Evolutionary conservation across 2,113 vertebrate genomes (phyloP), one percentile per base, ranked within the genome.

Genomic region (Semnopithecus entellus): DNA sequence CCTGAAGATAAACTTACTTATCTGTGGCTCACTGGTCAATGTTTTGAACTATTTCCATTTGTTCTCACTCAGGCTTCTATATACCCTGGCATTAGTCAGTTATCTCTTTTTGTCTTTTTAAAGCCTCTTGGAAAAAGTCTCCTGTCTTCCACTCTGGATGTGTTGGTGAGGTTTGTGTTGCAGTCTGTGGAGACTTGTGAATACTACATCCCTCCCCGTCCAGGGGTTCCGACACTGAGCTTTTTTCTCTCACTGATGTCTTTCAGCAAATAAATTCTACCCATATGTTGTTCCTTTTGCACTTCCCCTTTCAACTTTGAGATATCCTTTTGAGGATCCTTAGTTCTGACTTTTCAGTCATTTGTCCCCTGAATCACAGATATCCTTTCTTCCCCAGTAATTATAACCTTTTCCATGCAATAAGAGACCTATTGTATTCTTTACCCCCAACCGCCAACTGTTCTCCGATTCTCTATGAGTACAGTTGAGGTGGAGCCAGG

Each of bases 11-110:
- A 32, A 35, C 8, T 17, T 35, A 32, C 14, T 70, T 89, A 3
- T 75, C 40, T 68, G 14, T 30, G 27, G 27, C 11, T 81, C 35
- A n/a, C 8, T 59, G 18, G 61, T 90, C 48, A 61, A 1, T 40
- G 20, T 91, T 96, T 80, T 27, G 57, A 87, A 20, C 17, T 61
- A 17, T 57, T 93, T 90, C 50, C 50, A 25, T 48, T 64, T 76
- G 43, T 75, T 94, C 45, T 81, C 18, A 55, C 1, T 25, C 8
- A 40, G 55, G 22, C 25, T 64, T 81, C 66, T 90, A 7, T 7
- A n/a, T 38, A 59, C 30, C 88, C 20, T 76, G 32, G 22, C 43
- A 64, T 59, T 75, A 66, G 38, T 48, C 17, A 2, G 3, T 70
- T 52, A 30, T 68, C 32, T 61, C 48, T 68, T 45, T 68, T 76